phyloP scores from a whole-genome alignment of 1,140 invertebrate genomes.

The Brachionus koreanus region DNA sequence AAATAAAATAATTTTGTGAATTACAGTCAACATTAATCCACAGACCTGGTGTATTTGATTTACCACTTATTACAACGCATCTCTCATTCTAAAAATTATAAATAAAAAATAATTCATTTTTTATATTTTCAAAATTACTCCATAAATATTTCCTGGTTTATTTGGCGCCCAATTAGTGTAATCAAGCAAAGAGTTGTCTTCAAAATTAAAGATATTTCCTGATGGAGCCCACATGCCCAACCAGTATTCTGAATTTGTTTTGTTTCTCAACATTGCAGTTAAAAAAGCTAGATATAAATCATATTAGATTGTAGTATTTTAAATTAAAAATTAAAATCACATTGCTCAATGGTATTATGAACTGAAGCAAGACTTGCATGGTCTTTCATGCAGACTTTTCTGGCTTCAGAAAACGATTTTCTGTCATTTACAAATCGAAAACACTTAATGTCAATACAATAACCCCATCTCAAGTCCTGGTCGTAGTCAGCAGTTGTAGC shows the following conservation, averaged over 20 bases:
- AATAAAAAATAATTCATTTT: background rate
- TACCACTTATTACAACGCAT: background rate
- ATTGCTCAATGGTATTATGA: conserved; percentile 25
- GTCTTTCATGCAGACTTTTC: conserved; percentile 30
- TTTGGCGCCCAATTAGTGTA: conserved; percentile 29
- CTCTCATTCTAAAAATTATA: background rate
- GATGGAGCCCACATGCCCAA: conserved; percentile 35
- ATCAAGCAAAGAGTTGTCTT: conserved; percentile 33
- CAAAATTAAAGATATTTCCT: conserved; percentile 15
- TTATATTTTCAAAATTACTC: background rate
- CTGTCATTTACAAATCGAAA: conserved; percentile 11
- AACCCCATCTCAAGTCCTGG: conserved; percentile 46
- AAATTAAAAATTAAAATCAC: background rate
- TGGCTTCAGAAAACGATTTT: conserved; percentile 22
- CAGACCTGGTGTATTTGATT: conserved; percentile 14
- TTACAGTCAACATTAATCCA: conserved; percentile 30
- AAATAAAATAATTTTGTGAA: conserved; percentile 1
- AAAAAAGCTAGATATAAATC: background rate
- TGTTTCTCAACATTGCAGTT: conserved; percentile 24
- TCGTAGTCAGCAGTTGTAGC: conserved; percentile 46
- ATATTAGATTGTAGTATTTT: background rate
- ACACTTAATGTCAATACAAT: conserved; percentile 41
- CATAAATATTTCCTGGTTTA: conserved; percentile 33
- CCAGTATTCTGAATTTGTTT: conserved; percentile 9
- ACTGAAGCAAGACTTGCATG: conserved; percentile 22